These are phyloP conservation scores for Galaxias olidus DNA, from an alignment of 2,797 vertebrate species.

Conservation along the genomic window DNA sequence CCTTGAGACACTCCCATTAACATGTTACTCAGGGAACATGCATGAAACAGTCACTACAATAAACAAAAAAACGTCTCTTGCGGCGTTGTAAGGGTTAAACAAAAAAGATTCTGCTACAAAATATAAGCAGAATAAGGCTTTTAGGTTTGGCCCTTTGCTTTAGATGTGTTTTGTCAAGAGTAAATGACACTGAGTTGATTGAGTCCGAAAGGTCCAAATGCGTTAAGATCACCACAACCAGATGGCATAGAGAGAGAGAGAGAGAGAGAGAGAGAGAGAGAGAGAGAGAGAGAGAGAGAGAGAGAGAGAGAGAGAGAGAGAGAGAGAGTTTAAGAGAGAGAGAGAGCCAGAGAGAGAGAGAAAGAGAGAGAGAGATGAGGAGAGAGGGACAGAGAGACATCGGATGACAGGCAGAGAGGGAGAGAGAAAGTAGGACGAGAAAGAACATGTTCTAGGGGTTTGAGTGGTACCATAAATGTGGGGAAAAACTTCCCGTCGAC, in stretches of 20 bases:
- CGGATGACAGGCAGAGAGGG: background rate
- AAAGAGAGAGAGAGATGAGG: background rate
- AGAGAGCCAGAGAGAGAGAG: too few relatives aligned
- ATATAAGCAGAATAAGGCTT: slow-evolving; percentile 27
- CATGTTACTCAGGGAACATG: too few relatives aligned
- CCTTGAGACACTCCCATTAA: too few relatives aligned
- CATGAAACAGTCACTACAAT: too few relatives aligned
- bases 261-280: slow-evolving; percentile 7
- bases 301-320: background rate
- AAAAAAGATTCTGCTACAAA: slow-evolving; percentile 10
- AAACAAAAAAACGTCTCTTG: background rate
- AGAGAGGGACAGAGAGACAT: background rate
- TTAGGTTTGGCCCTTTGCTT: slow-evolving; percentile 28
- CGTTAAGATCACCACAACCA: slow-evolving; percentile 55
- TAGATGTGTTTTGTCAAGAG: slow-evolving; percentile 41
- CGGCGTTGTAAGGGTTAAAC: slow-evolving; percentile 6
- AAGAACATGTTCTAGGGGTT: slow-evolving; percentile 43
- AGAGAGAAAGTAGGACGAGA: background rate
- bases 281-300: slow-evolving; percentile 12
- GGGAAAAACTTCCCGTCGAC: slow-evolving; percentile 43
- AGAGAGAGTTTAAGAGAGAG: background rate
- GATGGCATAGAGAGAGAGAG: slow-evolving; percentile 52
- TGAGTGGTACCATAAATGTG: slow-evolving; percentile 50
- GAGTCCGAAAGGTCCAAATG: slow-evolving; percentile 39
- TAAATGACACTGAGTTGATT: slow-evolving; percentile 44